Conservation (phyloP, 2,888 invertebrate species). For the Hetaerina titia region DNA sequence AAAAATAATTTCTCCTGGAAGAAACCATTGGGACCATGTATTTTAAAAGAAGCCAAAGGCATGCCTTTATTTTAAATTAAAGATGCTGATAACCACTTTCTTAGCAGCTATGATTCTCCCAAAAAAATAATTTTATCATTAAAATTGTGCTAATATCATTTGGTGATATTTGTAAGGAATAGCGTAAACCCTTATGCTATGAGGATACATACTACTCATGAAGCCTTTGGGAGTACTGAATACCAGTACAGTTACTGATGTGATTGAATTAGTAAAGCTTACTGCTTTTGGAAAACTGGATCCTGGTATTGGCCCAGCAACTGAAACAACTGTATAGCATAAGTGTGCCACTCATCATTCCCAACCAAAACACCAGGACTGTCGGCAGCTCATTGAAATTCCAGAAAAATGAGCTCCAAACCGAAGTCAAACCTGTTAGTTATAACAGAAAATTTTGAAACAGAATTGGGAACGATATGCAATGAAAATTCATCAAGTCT, state of each 20-base stretch:
- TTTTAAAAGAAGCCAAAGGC: no score
- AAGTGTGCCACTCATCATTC: constrained; percentile 78
- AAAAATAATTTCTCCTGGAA: no score
- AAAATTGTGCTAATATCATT: no score
- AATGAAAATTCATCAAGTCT: neutral
- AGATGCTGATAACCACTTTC: no score
- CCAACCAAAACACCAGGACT: constrained; percentile 80
- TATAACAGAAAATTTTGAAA: constrained; percentile 47
- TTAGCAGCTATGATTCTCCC: no score
- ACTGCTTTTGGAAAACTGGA: constrained; percentile 71
- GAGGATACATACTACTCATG: neutral
- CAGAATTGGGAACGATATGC: neutral
- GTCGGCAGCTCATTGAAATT: constrained; percentile 82
- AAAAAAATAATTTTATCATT: no score
- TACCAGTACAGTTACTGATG: neutral
- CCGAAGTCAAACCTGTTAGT: constrained; percentile 80
- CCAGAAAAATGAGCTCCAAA: constrained; percentile 80
- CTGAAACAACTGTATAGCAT: constrained; percentile 77
- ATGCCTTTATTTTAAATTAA: no score
- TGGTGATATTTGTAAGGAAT: no score
- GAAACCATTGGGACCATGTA: no score
- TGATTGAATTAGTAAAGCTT: constrained; percentile 36
- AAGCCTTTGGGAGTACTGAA: neutral
- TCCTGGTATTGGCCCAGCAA: constrained; percentile 78
- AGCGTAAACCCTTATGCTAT: no score